Evolutionary conservation across 2,113 vertebrate species (phyloP).

Genomic region (Polypterus senegalus): DNA sequence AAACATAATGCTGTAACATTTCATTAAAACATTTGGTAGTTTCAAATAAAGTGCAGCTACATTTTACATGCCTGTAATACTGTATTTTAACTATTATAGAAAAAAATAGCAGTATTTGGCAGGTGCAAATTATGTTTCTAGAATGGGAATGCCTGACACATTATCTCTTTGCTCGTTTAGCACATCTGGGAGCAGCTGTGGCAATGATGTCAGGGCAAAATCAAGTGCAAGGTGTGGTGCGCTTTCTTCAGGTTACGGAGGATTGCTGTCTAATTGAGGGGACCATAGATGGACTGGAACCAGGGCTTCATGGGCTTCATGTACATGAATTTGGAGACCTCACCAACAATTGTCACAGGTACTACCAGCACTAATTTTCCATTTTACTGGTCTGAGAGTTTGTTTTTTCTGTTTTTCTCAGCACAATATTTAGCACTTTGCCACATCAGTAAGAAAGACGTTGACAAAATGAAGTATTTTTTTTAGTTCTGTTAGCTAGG

Average conservation of each 20-base stretch:
- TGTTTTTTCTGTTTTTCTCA: too few species aligned
- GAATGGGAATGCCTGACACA: background rate
- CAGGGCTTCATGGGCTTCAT: constrained; percentile 69
- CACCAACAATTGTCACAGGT: constrained; percentile 64
- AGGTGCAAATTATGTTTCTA: too few species aligned
- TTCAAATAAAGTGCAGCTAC: too few species aligned
- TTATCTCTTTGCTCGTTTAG: constrained; percentile 15
- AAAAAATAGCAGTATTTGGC: too few species aligned
- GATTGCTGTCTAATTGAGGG: constrained; percentile 68
- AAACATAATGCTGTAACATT: too few species aligned
- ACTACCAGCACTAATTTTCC: background rate
- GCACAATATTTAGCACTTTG: too few species aligned
- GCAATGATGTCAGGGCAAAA: constrained; percentile 56
- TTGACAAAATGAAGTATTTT: too few species aligned
- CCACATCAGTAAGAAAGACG: too few species aligned
- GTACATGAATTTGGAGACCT: constrained; percentile 70
- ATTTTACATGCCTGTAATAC: too few species aligned
- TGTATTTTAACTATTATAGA: too few species aligned
- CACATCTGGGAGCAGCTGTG: constrained; percentile 63
- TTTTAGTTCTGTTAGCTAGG: too few species aligned
- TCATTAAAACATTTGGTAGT: too few species aligned
- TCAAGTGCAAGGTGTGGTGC: constrained; percentile 58
- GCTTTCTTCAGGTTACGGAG: constrained; percentile 66
- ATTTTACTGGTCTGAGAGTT: background rate
- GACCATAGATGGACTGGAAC: constrained; percentile 62